These are phyloP conservation scores for Albula glossodonta DNA, from an alignment of 2,113 vertebrate species.

Conservation along the genomic window DNA sequence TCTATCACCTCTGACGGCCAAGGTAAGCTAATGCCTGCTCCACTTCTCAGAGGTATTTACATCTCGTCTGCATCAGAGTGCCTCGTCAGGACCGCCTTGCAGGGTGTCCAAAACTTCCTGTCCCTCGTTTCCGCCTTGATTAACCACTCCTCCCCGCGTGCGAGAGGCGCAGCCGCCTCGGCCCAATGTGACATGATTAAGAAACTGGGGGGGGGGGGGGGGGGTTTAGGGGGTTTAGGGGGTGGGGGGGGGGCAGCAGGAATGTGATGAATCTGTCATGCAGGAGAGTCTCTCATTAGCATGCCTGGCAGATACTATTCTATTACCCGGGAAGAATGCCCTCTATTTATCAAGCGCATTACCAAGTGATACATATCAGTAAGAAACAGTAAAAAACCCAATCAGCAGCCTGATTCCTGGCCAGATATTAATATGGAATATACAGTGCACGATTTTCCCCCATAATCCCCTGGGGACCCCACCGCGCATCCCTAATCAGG, in stretches of 20 bases:
- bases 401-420: slow-evolving; percentile 55
- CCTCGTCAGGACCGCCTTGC: neutral
- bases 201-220: slow-evolving; percentile 4
- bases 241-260: too few relatives aligned
- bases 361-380: slow-evolving; percentile 49
- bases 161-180: slow-evolving; percentile 9
- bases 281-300: slow-evolving; percentile 50
- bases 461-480: slow-evolving; percentile 13
- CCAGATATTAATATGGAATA: slow-evolving; percentile 57
- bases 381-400: slow-evolving; percentile 41
- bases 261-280: slow-evolving; percentile 37
- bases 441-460: slow-evolving; percentile 27
- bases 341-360: slow-evolving; percentile 58
- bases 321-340: slow-evolving; percentile 51
- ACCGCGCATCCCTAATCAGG: slow-evolving; percentile 56
- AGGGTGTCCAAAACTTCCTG: slow-evolving; percentile 30
- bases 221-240: too few relatives aligned
- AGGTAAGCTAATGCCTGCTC: slow-evolving; percentile 34
- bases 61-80: slow-evolving; percentile 36
- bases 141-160: slow-evolving; percentile 33
- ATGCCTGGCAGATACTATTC: slow-evolving; percentile 56
- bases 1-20: slow-evolving; percentile 26
- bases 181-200: slow-evolving; percentile 46
- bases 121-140: slow-evolving; percentile 53
- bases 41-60: slow-evolving; percentile 41